Conservation (phyloP, 1,140 invertebrate genomes). For the Leptestheria dahalacensis region DNA sequence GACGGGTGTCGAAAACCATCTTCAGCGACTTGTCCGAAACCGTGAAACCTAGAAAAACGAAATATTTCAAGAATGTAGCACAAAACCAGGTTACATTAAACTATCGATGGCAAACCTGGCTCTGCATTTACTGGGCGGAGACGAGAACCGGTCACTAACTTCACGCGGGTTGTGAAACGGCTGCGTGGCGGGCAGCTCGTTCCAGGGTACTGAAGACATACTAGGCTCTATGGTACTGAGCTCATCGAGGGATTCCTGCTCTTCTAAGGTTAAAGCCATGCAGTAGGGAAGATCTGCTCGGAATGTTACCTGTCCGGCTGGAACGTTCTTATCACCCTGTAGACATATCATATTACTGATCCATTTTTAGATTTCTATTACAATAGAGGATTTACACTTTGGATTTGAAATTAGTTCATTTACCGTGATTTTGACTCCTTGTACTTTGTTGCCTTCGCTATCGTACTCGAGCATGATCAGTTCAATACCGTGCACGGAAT, state of each 20-base stretch:
- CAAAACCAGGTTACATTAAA: no score
- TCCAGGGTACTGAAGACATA: background rate
- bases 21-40: constrained; percentile 23
- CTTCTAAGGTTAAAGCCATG: constrained; percentile 20
- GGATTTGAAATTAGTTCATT: background rate
- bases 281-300: constrained; percentile 21
- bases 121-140: constrained; percentile 14
- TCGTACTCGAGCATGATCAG: constrained; percentile 19
- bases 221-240: constrained; percentile 18
- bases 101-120: constrained; percentile 11
- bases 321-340: constrained; percentile 27
- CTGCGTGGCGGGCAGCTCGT: constrained; percentile 15
- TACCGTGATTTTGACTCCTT: constrained; percentile 19
- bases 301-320: constrained; percentile 24
- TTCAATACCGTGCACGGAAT: constrained; percentile 21
- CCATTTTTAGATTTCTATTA: no score
- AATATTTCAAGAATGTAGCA: constrained; percentile 4
- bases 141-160: constrained; percentile 12
- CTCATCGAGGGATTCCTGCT: constrained; percentile 19
- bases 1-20: constrained; percentile 22
- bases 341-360: no score
- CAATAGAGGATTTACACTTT: background rate
- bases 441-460: constrained; percentile 11
- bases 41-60: constrained; percentile 22
- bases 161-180: constrained; percentile 21